Evolutionary conservation across 2,797 vertebrate genomes (phyloP).

Genomic region (Syndactyla subalaris): DNA sequence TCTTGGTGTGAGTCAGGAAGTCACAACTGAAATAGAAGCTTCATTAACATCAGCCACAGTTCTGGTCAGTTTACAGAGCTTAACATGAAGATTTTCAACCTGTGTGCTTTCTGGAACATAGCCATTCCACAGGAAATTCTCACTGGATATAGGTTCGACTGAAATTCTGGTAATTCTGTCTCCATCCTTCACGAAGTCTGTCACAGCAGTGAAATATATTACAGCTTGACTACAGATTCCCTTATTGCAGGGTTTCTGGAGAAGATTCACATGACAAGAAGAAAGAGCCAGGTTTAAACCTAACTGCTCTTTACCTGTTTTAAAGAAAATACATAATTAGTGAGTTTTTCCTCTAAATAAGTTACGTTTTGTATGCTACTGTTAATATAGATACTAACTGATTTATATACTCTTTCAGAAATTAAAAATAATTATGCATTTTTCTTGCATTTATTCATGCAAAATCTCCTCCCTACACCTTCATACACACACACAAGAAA

Average conservation of each 20-base stretch:
- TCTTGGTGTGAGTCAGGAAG: not conserved
- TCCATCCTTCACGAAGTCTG: slow-evolving; percentile 83
- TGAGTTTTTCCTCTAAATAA: not conserved
- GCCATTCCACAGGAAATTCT: slow-evolving; percentile 86
- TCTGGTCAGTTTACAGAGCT: not conserved
- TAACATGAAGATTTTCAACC: slow-evolving; percentile 71
- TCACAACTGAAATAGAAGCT: not conserved
- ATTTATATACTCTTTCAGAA: not conserved
- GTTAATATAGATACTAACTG: not conserved
- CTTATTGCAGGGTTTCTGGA: slow-evolving; percentile 71
- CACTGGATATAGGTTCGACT: slow-evolving; percentile 78
- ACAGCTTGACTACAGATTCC: slow-evolving; percentile 79
- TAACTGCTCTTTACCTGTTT: slow-evolving; percentile 76
- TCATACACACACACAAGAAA: not conserved
- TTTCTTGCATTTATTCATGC: not conserved
- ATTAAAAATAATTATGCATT: not conserved
- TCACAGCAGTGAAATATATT: slow-evolving; percentile 82
- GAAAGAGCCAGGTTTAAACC: slow-evolving; percentile 87
- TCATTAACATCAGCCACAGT: not conserved
- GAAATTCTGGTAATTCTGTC: slow-evolving; percentile 81
- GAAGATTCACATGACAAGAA: slow-evolving; percentile 84
- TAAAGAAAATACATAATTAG: slow-evolving; percentile 20
- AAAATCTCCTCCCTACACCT: not conserved
- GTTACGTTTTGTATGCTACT: not conserved
- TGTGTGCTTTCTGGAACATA: slow-evolving; percentile 82